Evolutionary conservation across 1,140 invertebrate species (phyloP), one percentile per base, ranked within the genome.

Genomic region (Procambarus virginalis): DNA sequence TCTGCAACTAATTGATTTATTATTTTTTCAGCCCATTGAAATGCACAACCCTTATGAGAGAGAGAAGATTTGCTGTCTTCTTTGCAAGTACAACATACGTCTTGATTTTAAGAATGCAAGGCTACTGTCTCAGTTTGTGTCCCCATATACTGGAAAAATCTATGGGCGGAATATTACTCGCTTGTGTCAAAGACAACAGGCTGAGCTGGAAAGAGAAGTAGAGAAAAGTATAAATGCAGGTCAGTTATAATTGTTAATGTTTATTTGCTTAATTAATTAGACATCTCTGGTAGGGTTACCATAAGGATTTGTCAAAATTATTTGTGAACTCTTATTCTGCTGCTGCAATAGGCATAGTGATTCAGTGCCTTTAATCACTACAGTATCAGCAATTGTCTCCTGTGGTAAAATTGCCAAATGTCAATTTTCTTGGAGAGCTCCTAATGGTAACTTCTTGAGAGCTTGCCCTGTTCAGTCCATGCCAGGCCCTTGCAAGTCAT

Each of bases 41-140:
- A 95, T 97, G 93, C 94, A 95, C 89, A 99, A 99, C 95, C 98
- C 98, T 0, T 99, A 96, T 92, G 94, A 96, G 93, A 97, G 96
- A 93, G 96, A 97, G 89, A 95, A 94, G 86, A 94, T 94, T 14
- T 93, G 96, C 92, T 99, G 98, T 93, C 96, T 99, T 91, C 94
- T 99, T n/a, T 99, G 98, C 94, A 96, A 96, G 94, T 94, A 97
- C 88, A 95, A 97, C 49, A 96, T 99, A 78, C 94, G 95, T 14
- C 96, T 97, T 1, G 96, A 99, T 94, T 99, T 98, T 93, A 99
- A 99, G 94, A 99, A 99, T 94, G 95, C 96, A 0, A 96, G 97
- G 84, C 93, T 99, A 8, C 93, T 99, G 2, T 98, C 98, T 20
- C 99, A 99, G 93, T 99, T 99, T 94, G 96, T 99, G 93, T 99